phyloP scores from a whole-genome alignment of 1,140 invertebrate genomes.

The Lepidurus apus region DNA sequence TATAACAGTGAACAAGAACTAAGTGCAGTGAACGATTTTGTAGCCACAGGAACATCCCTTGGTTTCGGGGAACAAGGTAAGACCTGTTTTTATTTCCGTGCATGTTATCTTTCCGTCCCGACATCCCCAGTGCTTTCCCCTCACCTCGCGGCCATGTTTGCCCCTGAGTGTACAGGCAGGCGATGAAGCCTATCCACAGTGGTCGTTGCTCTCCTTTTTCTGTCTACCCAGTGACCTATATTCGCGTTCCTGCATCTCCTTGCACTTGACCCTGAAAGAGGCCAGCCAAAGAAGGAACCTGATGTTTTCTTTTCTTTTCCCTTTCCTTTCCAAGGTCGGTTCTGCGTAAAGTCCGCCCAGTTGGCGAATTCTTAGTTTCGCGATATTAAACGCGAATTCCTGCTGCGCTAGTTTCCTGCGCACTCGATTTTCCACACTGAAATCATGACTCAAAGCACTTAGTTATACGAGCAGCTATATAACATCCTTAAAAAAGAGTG shows the following conservation, averaged over 20 bases:
- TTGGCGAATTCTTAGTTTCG: conserved; percentile 21
- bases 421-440: too few relatives aligned
- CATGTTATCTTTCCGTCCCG: too few relatives aligned
- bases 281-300: not conserved
- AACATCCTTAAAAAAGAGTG: too few relatives aligned
- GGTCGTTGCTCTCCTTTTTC: conserved; percentile 18
- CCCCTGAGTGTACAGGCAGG: not conserved
- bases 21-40: too few relatives aligned
- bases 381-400: not conserved
- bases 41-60: too few relatives aligned
- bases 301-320: not conserved
- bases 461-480: too few relatives aligned
- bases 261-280: conserved; percentile 12
- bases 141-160: not conserved
- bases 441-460: too few relatives aligned
- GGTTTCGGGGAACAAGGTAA: too few relatives aligned
- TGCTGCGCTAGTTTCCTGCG: not conserved
- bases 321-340: conserved; percentile 1
- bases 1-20: too few relatives aligned
- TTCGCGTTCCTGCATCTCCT: not conserved
- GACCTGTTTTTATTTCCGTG: too few relatives aligned
- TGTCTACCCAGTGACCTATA: not conserved
- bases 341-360: not conserved
- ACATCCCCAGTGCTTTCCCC: too few relatives aligned
- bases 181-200: not conserved